These are phyloP conservation scores for Xestia rhomboidea DNA, from an alignment of 2,888 invertebrate species.

Conservation along the genomic window DNA sequence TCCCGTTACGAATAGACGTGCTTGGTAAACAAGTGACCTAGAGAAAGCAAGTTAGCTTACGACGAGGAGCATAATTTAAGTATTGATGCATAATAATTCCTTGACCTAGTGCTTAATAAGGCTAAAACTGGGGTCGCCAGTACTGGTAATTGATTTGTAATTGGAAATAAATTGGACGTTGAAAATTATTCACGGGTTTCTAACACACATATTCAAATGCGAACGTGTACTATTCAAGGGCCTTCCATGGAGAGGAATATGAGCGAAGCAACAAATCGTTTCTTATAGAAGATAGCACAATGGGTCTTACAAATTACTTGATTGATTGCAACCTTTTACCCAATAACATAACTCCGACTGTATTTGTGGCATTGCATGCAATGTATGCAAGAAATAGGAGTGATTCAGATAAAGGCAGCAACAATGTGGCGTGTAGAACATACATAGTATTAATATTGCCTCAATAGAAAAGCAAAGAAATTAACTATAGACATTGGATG, in stretches of 20 bases:
- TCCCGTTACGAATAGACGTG: constrained; percentile 74
- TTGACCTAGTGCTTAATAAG: constrained; percentile 72
- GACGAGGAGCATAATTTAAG: constrained; percentile 67
- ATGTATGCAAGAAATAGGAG: constrained; percentile 5
- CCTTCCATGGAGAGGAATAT: constrained; percentile 24
- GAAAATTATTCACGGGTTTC: constrained; percentile 26
- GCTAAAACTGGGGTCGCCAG: constrained; percentile 66
- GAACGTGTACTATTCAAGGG: constrained; percentile 24
- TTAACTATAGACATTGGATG: constrained; percentile 62
- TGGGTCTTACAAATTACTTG: constrained; percentile 38
- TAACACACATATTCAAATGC: constrained; percentile 18
- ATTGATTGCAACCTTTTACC: constrained; percentile 54
- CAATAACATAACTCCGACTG: constrained; percentile 16
- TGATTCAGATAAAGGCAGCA: constrained; percentile 14
- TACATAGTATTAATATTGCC: constrained; percentile 37
- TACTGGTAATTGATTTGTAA: constrained; percentile 68
- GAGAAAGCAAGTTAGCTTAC: constrained; percentile 70
- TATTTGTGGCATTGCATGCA: constrained; percentile 6
- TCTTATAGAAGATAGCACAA: constrained; percentile 45
- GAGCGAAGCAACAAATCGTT: constrained; percentile 19
- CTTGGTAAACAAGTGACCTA: constrained; percentile 70
- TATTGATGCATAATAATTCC: constrained; percentile 71
- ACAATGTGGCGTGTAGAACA: constrained; percentile 33
- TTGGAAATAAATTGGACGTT: constrained; percentile 40
- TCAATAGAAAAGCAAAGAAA: constrained; percentile 51